Conservation (phyloP, 35 echinoderm and acorn worm genomes). For the Strongylocentrotus purpuratus region DNA sequence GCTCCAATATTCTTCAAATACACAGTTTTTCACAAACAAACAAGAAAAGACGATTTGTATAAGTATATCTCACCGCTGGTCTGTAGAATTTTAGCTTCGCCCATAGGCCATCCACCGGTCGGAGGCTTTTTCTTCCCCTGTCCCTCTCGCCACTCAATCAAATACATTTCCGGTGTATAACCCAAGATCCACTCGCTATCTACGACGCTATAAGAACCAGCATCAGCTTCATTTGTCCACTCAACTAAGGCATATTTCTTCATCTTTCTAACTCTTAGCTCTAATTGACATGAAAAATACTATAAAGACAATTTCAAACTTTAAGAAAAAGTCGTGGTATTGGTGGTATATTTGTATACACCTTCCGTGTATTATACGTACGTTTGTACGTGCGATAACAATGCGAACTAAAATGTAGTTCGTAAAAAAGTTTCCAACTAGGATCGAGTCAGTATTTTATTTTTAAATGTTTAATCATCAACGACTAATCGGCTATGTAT, state of each 20-base stretch:
- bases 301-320: neutral
- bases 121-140: slow-evolving; percentile 47
- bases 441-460: too few relatives aligned
- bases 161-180: slow-evolving; percentile 54
- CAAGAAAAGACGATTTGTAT: neutral
- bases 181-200: slow-evolving; percentile 44
- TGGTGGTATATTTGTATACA: slow-evolving; percentile 9
- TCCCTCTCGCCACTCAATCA: slow-evolving; percentile 46
- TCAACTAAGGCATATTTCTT: slow-evolving; percentile 48
- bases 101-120: slow-evolving; percentile 52
- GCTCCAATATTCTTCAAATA: neutral
- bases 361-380: neutral
- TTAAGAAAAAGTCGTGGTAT: neutral
- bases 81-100: slow-evolving; percentile 33
- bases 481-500: too few relatives aligned
- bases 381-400: neutral
- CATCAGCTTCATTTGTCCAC: slow-evolving; percentile 47
- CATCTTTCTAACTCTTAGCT: neutral
- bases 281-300: neutral
- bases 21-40: neutral
- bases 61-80: slow-evolving; percentile 39
- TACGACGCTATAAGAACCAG: slow-evolving; percentile 38
- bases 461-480: too few relatives aligned
- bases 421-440: neutral
- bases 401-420: neutral